Conservation (phyloP, 1,140 invertebrate species). For the Leptinotarsa undecemlineata region DNA sequence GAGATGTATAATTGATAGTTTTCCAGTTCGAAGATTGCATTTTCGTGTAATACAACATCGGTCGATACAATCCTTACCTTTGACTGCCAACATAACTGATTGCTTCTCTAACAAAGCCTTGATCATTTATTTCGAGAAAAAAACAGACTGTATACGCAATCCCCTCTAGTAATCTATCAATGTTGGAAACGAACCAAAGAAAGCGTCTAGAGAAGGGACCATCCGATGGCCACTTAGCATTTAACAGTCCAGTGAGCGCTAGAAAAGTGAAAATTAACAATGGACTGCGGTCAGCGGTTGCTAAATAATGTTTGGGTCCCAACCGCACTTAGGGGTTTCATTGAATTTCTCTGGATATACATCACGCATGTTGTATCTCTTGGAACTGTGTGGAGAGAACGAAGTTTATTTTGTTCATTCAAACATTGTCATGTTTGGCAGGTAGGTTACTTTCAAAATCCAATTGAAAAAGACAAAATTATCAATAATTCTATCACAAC, state of each 20-base stretch:
- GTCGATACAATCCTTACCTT: conserved; percentile 18
- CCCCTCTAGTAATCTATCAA: conserved; percentile 11
- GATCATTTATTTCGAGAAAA: conserved; percentile 15
- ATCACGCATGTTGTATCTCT: not conserved
- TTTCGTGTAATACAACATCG: conserved; percentile 5
- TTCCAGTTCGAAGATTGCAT: conserved; percentile 10
- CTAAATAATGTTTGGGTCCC: conserved; percentile 7
- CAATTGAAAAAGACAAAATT: no score
- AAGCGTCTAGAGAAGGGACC: conserved; percentile 5
- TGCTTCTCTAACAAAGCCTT: not conserved
- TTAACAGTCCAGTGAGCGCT: conserved; percentile 2
- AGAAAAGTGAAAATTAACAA: conserved; percentile 18
- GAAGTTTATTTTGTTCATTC: no score
- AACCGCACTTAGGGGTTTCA: conserved; percentile 9
- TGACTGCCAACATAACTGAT: conserved; percentile 19
- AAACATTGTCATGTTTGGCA: no score
- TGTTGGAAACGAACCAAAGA: conserved; percentile 14
- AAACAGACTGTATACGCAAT: conserved; percentile 17
- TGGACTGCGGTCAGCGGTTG: not conserved
- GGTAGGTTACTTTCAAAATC: no score
- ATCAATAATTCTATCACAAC: no score
- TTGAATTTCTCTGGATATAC: not conserved
- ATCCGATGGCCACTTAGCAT: conserved; percentile 18
- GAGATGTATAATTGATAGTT: not conserved
- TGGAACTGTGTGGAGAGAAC: no score